These are phyloP conservation scores for Formica aserva DNA, from an alignment of 2,888 invertebrate genomes.

Conservation along the genomic window DNA sequence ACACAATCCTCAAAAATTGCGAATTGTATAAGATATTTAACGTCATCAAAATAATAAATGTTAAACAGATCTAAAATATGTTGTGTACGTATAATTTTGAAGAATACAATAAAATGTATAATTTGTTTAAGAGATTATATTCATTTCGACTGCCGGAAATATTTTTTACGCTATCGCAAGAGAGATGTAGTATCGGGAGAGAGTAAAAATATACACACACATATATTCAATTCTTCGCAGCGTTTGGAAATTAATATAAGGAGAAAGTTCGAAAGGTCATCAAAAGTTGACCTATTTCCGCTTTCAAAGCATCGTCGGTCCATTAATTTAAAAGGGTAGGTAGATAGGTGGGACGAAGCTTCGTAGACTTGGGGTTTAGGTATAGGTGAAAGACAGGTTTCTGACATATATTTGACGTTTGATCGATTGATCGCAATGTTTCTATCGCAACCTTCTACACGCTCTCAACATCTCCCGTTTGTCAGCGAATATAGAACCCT, in stretches of 20 bases:
- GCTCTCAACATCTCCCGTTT: slow-evolving; percentile 19
- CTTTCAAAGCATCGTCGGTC: slow-evolving; percentile 52
- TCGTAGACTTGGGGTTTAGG: slow-evolving; percentile 25
- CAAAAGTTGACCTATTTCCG: slow-evolving; percentile 48
- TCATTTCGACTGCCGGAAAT: neutral
- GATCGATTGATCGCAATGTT: slow-evolving; percentile 67
- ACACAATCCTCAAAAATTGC: neutral
- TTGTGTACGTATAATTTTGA: neutral
- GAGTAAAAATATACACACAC: neutral
- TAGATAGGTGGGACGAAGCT: slow-evolving; percentile 40
- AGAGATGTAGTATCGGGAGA: neutral
- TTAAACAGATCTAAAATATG: neutral
- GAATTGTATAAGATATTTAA: neutral
- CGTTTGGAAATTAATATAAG: neutral
- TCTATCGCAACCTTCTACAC: slow-evolving; percentile 18
- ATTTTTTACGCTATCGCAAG: neutral
- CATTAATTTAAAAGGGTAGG: slow-evolving; percentile 67
- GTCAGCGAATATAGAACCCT: slow-evolving; percentile 43
- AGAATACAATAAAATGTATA: neutral
- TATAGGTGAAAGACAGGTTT: slow-evolving; percentile 33
- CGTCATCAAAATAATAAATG: neutral
- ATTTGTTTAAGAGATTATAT: neutral
- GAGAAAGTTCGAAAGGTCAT: slow-evolving; percentile 11
- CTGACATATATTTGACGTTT: slow-evolving; percentile 70
- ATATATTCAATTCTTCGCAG: neutral